phyloP scores from a whole-genome alignment of 2,888 invertebrate species.

The Lepas anatifera region DNA sequence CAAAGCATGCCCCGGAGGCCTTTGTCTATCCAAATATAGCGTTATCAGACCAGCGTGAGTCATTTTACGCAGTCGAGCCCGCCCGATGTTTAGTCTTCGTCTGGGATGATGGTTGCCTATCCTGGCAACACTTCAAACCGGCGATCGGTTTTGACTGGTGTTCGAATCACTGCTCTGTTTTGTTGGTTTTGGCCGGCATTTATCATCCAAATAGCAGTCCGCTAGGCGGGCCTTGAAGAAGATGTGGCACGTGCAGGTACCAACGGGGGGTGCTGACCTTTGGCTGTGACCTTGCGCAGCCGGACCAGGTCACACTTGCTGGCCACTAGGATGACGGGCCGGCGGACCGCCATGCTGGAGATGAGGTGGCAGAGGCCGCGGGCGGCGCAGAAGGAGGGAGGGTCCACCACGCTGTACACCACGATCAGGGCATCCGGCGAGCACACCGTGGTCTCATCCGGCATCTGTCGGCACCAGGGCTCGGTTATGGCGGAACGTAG shows the following conservation, averaged over 20 bases:
- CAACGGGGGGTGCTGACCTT: not conserved
- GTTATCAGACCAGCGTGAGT: too few relatives aligned
- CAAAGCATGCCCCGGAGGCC: too few relatives aligned
- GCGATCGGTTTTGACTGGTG: too few relatives aligned
- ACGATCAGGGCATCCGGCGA: conserved; percentile 63
- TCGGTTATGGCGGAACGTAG: too few relatives aligned
- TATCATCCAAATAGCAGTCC: not conserved
- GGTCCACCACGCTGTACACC: conserved; percentile 82
- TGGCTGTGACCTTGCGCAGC: conserved; percentile 47
- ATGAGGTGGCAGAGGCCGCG: not conserved
- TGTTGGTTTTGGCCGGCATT: not conserved
- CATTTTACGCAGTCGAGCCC: too few relatives aligned
- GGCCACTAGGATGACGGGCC: conserved; percentile 8
- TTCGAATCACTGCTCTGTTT: too few relatives aligned
- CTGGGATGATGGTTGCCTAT: too few relatives aligned
- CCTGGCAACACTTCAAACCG: too few relatives aligned
- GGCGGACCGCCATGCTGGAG: not conserved
- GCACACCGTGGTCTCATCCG: not conserved
- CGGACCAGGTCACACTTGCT: conserved; percentile 58
- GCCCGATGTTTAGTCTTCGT: too few relatives aligned
- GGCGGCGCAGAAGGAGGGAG: conserved; percentile 69
- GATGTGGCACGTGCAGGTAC: not conserved
- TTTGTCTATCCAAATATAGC: too few relatives aligned
- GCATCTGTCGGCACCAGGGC: too few relatives aligned
- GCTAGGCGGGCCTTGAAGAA: not conserved